These are phyloP conservation scores for Sylvia borin DNA, from an alignment of 2,797 vertebrate genomes.

Conservation along the genomic window DNA sequence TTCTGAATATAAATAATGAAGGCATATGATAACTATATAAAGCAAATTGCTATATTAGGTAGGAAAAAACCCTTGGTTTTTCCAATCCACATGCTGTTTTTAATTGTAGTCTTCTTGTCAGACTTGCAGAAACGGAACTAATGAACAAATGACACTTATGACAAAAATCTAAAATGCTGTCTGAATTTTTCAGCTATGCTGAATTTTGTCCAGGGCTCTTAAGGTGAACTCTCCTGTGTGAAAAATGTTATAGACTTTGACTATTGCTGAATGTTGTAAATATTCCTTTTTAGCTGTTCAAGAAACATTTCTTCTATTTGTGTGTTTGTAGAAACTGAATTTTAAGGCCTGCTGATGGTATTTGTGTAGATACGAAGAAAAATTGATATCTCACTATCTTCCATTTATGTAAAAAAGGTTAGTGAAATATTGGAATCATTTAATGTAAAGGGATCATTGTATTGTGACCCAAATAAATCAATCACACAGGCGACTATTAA, in stretches of 20 bases:
- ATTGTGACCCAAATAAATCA: neutral
- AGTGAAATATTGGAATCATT: neutral
- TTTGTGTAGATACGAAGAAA: neutral
- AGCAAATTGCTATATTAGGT: neutral
- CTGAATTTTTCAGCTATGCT: neutral
- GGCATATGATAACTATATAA: neutral
- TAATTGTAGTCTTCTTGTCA: neutral
- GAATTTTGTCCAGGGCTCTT: neutral
- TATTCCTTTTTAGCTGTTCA: neutral
- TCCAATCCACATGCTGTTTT: neutral
- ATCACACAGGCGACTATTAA: neutral
- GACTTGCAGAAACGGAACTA: neutral
- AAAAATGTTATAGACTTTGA: neutral
- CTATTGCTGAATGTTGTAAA: neutral
- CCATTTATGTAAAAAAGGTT: neutral
- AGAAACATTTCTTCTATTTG: neutral
- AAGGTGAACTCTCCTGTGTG: neutral
- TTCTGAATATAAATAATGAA: neutral
- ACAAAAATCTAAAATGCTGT: neutral
- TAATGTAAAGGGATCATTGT: neutral
- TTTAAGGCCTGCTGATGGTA: neutral
- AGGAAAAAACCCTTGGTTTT: accelerated
- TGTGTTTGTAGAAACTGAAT: neutral
- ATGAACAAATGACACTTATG: neutral
- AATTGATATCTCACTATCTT: neutral